Conservation (phyloP, 1,140 invertebrate genomes). For the Choristoneura fumiferana region DNA sequence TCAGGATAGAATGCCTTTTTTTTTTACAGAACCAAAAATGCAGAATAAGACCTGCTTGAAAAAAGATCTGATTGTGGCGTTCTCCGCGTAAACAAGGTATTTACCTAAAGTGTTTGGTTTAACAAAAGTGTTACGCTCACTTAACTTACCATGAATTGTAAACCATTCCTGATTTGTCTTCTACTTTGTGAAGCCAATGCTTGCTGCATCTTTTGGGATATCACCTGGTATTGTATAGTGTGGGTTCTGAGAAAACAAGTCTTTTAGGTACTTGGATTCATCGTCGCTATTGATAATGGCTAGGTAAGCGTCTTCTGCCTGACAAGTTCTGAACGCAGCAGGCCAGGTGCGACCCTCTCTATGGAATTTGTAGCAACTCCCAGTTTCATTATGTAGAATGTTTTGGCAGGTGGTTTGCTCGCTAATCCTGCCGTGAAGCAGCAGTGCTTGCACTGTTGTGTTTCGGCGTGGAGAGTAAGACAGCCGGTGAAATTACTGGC, state of each 20-base stretch:
- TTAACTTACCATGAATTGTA: conserved; percentile 4
- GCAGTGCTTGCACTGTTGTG: too few species aligned
- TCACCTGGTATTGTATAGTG: neutral
- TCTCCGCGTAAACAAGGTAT: too few species aligned
- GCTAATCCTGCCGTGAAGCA: too few species aligned
- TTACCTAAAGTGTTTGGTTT: too few species aligned
- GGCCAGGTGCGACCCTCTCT: neutral
- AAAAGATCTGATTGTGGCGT: too few species aligned
- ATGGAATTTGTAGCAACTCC: conserved; percentile 12
- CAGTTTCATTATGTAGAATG: neutral
- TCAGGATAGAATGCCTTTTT: too few species aligned
- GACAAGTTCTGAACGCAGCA: neutral
- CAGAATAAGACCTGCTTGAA: too few species aligned
- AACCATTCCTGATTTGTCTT: neutral
- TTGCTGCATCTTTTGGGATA: neutral
- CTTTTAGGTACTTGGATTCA: neutral
- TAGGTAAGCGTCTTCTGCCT: neutral
- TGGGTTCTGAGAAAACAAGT: neutral
- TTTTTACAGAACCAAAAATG: too few species aligned
- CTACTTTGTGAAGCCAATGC: conserved; percentile 5
- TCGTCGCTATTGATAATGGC: neutral
- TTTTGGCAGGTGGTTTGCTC: too few species aligned
- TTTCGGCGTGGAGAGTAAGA: too few species aligned
- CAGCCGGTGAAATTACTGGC: too few species aligned
- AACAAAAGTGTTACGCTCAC: too few species aligned